Evolutionary conservation across 2,888 invertebrate species (phyloP), one percentile per base, ranked within the genome.

Genomic region (Yponomeuta evonymella): DNA sequence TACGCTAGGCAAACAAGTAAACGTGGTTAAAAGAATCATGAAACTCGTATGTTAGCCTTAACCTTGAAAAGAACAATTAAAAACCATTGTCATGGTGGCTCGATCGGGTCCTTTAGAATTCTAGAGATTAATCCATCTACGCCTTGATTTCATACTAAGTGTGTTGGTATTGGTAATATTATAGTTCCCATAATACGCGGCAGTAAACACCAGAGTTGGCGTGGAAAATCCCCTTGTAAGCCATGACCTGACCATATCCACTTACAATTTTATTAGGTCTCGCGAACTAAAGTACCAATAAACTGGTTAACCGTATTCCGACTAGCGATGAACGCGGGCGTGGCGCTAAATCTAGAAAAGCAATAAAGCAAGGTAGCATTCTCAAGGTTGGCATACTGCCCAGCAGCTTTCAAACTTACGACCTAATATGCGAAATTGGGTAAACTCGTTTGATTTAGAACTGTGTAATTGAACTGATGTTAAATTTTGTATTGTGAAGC

Each of bases 341-440:
- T 58, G 51, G 51, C 51, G 51, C 51, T 58, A 58, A 58, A 58
- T 58, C 51, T 58, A 58, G 51, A 58, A 43, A 58, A 58, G 51
- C 51, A 58, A 58, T 58, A 58, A 58, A 58, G 5, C 15, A 43
- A 58, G 51, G 15, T 15, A 58, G 15, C 51, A 58, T 12, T 58
- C 23, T 23, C 23, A 51, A 58, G 2, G 15, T 58, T 58, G 51
- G 51, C 51, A 15, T 58, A 12, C 51, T 58, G 51, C 51, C 51
- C 51, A 15, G 51, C 3, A 58, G 51, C 51, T 58, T 58, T 58
- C 51, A 58, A 10, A 15, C 51, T 58, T 58, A 58, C 12, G 15
- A 58, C 51, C 15, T 58, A 58, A 58, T 58, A 58, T 58, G 51
- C 51, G 6, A 5, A 58, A 58, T 58, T 58, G 51, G 51, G 51